Conservation (phyloP, 1,140 invertebrate genomes). For the Drosophila navojoa region DNA sequence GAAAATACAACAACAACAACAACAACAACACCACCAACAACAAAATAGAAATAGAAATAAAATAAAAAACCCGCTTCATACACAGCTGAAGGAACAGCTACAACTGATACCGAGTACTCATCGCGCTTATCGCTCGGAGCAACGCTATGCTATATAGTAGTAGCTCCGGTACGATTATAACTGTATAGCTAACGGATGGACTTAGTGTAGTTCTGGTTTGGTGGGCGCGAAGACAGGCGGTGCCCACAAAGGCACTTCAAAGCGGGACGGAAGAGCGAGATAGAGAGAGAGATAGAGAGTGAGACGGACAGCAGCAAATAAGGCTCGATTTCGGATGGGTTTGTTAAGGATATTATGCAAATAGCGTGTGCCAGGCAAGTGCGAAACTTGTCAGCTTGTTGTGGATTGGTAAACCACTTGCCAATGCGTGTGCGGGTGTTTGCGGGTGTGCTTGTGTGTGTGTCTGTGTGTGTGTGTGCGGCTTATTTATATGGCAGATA, state of each 20-base stretch:
- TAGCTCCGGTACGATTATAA: constrained; percentile 9
- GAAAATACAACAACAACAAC: no score
- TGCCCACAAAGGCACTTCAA: constrained; percentile 41
- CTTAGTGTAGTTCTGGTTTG: neutral
- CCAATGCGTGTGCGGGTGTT: constrained; percentile 16
- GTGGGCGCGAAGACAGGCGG: constrained; percentile 23
- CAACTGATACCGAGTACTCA: constrained; percentile 13
- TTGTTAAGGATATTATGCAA: constrained; percentile 29
- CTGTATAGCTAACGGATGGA: constrained; percentile 7
- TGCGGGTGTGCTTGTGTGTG: constrained; percentile 17
- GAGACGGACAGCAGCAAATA: neutral
- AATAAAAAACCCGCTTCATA: neutral
- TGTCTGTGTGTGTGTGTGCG: constrained; percentile 16
- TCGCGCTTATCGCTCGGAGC: constrained; percentile 8
- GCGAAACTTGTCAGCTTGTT: constrained; percentile 67
- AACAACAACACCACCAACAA: no score
- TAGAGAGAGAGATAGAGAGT: constrained; percentile 43
- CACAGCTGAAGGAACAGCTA: neutral
- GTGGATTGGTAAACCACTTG: constrained; percentile 37
- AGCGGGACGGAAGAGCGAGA: constrained; percentile 20
- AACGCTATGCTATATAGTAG: neutral
- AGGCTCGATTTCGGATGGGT: neutral
- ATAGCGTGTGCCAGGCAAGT: constrained; percentile 71
- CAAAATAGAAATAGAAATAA: neutral
- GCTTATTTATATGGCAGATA: constrained; percentile 65